These are phyloP conservation scores for Ctenopoma kingsleyae DNA, from an alignment of 2,797 vertebrate genomes.

Conservation along the genomic window DNA sequence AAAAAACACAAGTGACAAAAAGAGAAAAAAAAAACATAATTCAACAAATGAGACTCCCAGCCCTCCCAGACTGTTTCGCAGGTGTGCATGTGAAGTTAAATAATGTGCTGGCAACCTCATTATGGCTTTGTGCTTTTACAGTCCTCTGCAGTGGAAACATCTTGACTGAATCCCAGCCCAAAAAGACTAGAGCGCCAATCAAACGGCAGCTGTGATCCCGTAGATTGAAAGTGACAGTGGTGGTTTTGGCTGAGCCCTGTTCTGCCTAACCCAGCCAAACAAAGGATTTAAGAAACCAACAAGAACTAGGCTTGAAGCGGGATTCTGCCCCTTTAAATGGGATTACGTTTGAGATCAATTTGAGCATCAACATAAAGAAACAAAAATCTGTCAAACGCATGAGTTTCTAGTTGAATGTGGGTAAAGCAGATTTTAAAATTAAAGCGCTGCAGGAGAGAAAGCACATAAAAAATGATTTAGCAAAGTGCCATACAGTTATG, in stretches of 20 bases:
- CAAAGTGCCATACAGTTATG: conserved; percentile 15
- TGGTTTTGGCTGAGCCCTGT: conserved; percentile 62
- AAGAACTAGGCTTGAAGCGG: conserved; percentile 38
- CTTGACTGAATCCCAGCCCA: conserved; percentile 65
- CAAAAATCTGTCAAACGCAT: conserved; percentile 39
- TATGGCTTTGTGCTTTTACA: conserved; percentile 37
- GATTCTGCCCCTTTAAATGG: conserved; percentile 39
- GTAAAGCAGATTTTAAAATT: conserved; percentile 5
- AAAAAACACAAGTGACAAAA: conserved; percentile 11
- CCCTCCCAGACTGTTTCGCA: conserved; percentile 35
- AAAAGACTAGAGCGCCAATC: conserved; percentile 49
- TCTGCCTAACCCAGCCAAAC: conserved; percentile 59
- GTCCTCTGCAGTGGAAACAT: conserved; percentile 62
- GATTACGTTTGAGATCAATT: conserved; percentile 51
- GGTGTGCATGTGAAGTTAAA: conserved; percentile 55
- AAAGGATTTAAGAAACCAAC: conserved; percentile 47
- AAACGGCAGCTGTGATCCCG: conserved; percentile 43
- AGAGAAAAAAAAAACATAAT: not conserved
- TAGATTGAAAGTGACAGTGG: conserved; percentile 69
- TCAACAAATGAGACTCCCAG: conserved; percentile 40
- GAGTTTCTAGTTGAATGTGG: conserved; percentile 26
- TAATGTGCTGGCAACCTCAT: conserved; percentile 51
- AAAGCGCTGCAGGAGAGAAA: not conserved
- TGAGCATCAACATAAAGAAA: conserved; percentile 38
- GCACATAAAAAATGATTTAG: conserved; percentile 15